Base-by-base conservation (phyloP, 2,888 invertebrate genomes). In the Latheticus oryzae region DNA sequence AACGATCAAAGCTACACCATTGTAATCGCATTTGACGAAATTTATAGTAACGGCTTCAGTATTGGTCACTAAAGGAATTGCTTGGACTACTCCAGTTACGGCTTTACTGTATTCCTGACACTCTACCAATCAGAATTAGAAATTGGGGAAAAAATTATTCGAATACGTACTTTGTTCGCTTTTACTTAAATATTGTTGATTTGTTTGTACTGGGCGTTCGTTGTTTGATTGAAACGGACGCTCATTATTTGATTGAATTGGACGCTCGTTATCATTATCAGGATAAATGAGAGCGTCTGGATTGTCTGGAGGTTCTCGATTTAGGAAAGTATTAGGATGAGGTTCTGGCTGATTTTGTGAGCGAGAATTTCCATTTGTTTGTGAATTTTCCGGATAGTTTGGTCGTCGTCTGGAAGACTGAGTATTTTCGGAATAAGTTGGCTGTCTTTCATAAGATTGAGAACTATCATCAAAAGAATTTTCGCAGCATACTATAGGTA, bases 61-160 rank as follows among this genome's bases (percentile, higher is more conserved):
- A 0, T 81, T 75, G 0, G 82, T 81, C 0, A 83, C 66, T 1
- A 86, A 73, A 0, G 85, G 83, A 1, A 84, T 76, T 0, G 82
- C 83, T 19, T 81, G 79, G 1, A 86, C 73, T 9, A 80, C 80
- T 53, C 78, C 79, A 1, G 79, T 79, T n/a, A 79, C 73, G 1
- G 78, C 38, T 0, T 79, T 74, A 37, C 81, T 82, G 72, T 85
- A 86, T 70, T 83, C 82, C 5, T 81, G 78, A 61, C 86, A 86
- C 81, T 85, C 85, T 86, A 58, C 11, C 4, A 17, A 68, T 8
- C 11, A 1, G 21, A 3, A 68, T 40, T 9, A 17, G 26, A 16
- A 47, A 33, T n/a, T 33, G 13, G 24, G 16, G 2, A 5, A 21
- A 7, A n/a, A 23, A 11, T 21, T 58, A 12, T 4, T 42, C 13